Evolutionary conservation across 2,797 vertebrate genomes (phyloP), one percentile per base, ranked within the genome.

Genomic region (Melanotaenia boesemani): DNA sequence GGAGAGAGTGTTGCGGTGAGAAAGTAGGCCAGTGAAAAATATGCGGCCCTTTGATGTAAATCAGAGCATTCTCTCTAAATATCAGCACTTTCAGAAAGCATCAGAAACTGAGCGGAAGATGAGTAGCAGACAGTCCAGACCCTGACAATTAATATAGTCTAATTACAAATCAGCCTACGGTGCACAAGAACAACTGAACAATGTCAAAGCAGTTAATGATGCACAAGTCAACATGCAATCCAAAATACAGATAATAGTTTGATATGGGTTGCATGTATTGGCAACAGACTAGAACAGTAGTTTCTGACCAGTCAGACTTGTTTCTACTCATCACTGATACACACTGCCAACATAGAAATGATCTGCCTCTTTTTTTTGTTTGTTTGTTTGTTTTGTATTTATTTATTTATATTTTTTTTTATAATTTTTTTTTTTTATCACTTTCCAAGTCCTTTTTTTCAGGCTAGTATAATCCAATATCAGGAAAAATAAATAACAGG

Each of bases 21-120:
- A 92, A 93, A 94, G 90, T 93, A 94, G 93, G 94, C 89, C 92
- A 94, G 87, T 67, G 91, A 90, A 91, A 91, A 93, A 94, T 89
- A 93, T 92, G 86, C 87, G 46, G 70, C 68, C 75, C 92, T 94
- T 93, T 94, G 92, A 93, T 94, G 92, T 92, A 92, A 94, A 93
- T 92, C 92, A 92, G 92, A 91, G 86, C 87, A 82, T 91, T 92
- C 83, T 82, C 88, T 91, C 89, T 90, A 91, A 92, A 92, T 91
- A 91, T 90, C 83, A 88, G 81, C 88, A 81, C 83, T 87, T 90
- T 89, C 79, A 85, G 84, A 82, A 39, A 30, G 52, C 84, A 84
- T 84, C 77, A 65, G 74, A 69, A 71, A 71, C 30, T 2, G 48
- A 78, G 79, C 77, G 70, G 77, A 81, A 77, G 71, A 83, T 11